A percentile compares a stretch with the other conserved stretches of the same genome.
These are phyloP conservation scores for Sericinus montela DNA, from an alignment of 2,888 invertebrate species.

Conservation along the genomic window DNA sequence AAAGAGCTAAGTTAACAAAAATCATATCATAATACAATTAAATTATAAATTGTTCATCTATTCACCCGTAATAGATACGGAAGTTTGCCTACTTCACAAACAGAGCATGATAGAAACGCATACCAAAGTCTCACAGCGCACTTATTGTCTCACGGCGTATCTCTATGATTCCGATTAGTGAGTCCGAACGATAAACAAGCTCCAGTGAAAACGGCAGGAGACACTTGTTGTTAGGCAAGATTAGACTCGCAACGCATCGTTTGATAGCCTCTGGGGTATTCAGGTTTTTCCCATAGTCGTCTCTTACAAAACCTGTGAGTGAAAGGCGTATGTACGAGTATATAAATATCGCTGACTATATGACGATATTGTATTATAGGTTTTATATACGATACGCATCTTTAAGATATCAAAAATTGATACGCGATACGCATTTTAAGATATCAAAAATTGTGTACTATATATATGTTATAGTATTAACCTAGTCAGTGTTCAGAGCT, in stretches of 20 bases:
- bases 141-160: constrained; percentile 22
- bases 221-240: background rate
- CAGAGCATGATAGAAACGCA: constrained; percentile 55
- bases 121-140: constrained; percentile 27
- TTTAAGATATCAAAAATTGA: too few relatives aligned
- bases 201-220: background rate
- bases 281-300: too few relatives aligned
- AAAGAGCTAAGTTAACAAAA: background rate
- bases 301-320: too few relatives aligned
- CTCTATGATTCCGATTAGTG: constrained; percentile 18
- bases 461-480: too few relatives aligned
- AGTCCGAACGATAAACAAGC: background rate
- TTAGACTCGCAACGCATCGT: background rate
- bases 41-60: constrained; percentile 10
- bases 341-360: too few relatives aligned
- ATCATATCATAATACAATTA: constrained; percentile 6
- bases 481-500: too few relatives aligned
- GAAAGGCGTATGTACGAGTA: too few relatives aligned
- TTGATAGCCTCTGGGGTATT: too few relatives aligned
- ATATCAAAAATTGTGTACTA: too few relatives aligned
- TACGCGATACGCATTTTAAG: too few relatives aligned
- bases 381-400: too few relatives aligned
- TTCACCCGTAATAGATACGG: constrained; percentile 32
- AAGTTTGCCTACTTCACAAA: constrained; percentile 36
- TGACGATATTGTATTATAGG: too few relatives aligned